Conservation (phyloP, 2,113 vertebrate genomes). For the Pelecanus crispus region DNA sequence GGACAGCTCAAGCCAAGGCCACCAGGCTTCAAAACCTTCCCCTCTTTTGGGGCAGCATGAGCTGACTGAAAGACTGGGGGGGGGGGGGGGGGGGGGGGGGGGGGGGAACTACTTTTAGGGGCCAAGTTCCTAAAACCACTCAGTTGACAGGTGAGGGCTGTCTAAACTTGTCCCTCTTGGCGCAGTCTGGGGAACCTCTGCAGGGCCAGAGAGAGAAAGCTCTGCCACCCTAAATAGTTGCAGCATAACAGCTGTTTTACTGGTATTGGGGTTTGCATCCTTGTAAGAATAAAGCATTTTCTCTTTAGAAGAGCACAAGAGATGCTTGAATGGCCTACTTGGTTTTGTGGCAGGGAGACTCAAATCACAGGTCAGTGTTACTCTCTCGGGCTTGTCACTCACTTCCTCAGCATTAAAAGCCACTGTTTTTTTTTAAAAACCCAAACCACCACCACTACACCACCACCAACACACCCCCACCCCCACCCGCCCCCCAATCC, state of each 20-base stretch:
- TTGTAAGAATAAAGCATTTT: background rate
- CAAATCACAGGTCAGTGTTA: background rate
- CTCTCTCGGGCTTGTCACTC: fast-evolving
- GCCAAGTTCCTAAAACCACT: background rate
- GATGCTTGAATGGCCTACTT: background rate
- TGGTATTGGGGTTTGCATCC: background rate
- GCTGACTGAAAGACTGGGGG: background rate
- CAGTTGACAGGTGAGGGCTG: background rate
- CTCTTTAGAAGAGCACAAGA: background rate
- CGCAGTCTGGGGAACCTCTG: background rate
- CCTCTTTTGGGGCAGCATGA: background rate
- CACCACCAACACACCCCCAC: too few species aligned
- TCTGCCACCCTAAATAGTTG: background rate
- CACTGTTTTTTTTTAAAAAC: too few species aligned
- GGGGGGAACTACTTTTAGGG: too few species aligned
- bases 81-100: background rate
- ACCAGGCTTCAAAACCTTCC: background rate
- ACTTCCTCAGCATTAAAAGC: background rate
- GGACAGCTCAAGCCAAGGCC: background rate
- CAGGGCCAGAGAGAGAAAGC: too few species aligned
- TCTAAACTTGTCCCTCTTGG: background rate
- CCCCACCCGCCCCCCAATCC: too few species aligned
- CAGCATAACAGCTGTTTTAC: background rate
- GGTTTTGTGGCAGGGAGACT: background rate
- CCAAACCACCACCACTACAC: too few species aligned